phyloP scores from a whole-genome alignment of 2,888 invertebrate species.

The Nudaria mundana region DNA sequence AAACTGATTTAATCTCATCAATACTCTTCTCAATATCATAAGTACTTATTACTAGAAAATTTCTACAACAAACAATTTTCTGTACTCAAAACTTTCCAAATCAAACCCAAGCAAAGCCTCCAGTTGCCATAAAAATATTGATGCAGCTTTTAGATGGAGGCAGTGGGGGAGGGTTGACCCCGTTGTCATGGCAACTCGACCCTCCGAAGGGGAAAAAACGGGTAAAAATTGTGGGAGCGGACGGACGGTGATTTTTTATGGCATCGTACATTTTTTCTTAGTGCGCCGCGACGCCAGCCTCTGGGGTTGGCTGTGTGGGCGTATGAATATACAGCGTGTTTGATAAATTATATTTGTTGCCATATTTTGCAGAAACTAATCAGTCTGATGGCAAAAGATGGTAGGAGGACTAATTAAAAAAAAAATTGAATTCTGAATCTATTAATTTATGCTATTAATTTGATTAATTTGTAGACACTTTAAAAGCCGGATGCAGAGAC shows the following conservation, averaged over 20 bases:
- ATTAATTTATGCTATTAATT: no score
- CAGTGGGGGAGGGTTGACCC: conserved; percentile 47
- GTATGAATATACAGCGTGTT: conserved; percentile 48
- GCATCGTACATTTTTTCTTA: conserved; percentile 79
- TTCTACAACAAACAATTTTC: background rate
- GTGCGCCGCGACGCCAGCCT: conserved; percentile 58
- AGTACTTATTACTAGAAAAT: no score
- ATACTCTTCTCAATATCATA: background rate
- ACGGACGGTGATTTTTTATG: conserved; percentile 80
- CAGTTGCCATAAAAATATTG: conserved; percentile 70
- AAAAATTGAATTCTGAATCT: no score
- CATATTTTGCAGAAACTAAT: background rate
- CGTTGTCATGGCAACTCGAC: conserved; percentile 73
- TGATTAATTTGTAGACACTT: no score
- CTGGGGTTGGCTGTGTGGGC: conserved; percentile 43
- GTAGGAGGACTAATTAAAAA: no score
- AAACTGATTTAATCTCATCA: background rate
- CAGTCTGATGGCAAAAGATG: background rate
- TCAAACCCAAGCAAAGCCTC: conserved; percentile 39
- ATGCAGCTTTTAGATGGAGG: conserved; percentile 59
- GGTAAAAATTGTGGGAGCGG: conserved; percentile 78
- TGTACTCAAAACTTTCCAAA: conserved; percentile 18
- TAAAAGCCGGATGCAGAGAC: no score
- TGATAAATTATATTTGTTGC: background rate
- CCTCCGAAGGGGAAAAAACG: conserved; percentile 80